A percentile compares a stretch with the other conserved stretches of the same genome.
These are phyloP conservation scores for Chunga burmeisteri DNA, from an alignment of 2,113 vertebrate genomes.

Conservation along the genomic window DNA sequence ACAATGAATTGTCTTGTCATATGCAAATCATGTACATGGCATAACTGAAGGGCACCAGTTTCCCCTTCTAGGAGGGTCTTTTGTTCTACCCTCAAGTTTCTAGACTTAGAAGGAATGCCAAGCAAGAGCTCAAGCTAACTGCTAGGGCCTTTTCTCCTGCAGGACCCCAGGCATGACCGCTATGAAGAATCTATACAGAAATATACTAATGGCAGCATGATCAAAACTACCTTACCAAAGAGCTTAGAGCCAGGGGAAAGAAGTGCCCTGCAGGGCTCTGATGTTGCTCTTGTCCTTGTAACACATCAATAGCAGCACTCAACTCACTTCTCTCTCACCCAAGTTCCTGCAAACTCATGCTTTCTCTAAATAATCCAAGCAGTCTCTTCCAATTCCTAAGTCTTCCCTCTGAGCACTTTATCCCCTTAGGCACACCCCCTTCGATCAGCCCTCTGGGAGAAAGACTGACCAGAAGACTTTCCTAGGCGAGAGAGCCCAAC, in stretches of 20 bases:
- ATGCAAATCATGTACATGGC: accelerated
- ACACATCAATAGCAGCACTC: not conserved
- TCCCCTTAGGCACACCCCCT: not conserved
- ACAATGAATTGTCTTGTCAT: accelerated
- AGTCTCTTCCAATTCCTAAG: not conserved
- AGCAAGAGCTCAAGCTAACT: not conserved
- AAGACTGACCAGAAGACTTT: not conserved
- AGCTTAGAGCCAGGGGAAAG: not conserved
- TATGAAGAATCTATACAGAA: not conserved
- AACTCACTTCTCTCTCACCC: not conserved
- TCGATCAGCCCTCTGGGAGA: not conserved
- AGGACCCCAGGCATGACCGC: accelerated
- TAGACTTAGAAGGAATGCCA: not conserved
- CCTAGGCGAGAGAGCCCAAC: not conserved
- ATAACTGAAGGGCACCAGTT: not conserved
- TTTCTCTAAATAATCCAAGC: not conserved
- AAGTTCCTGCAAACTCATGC: not conserved
- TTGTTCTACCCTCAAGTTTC: not conserved
- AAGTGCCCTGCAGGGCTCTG: not conserved
- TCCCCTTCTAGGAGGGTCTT: not conserved
- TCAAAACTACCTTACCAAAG: not conserved
- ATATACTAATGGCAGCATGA: not conserved
- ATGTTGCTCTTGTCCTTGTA: not conserved
- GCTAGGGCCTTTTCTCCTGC: not conserved
- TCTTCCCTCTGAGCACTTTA: not conserved